Base-by-base conservation (phyloP, 2,113 vertebrate genomes). In the Catagonus wagneri region DNA sequence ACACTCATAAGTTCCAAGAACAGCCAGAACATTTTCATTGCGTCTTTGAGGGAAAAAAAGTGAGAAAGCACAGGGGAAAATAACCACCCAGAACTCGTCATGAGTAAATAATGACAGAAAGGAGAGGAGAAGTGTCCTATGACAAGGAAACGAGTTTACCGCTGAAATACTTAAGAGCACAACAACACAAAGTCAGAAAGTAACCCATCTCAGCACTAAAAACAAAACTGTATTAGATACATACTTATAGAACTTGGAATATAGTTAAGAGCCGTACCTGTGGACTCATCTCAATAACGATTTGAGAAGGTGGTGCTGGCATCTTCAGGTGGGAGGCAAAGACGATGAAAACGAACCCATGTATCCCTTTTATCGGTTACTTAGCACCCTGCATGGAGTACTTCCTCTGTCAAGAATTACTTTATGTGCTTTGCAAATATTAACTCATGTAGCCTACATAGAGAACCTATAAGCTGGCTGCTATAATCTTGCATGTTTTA, bases 351-450 rank as follows among this genome's bases (percentile, higher is more conserved):
- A 81, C 27, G 5, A 39, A 66, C 14, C 1, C 23, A 7, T 7
- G 13, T 2, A 15, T n/a, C 25, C 10, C 50, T 7, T 36, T 74
- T 58, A 32, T 34, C 16, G 39, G 6, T 61, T 58, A 56, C 13
- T 79, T 19, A 80, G 17, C 17, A 88, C 63, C 17, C 0, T 1
- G 1, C 56, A 52, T 4, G 6, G 2, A 1, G 11, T 1, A 10
- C 9, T 79, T 44, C 44, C 15, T 7, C 4, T 50, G 44, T 63
- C 25, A 50, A 84, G 25, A 36, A 50, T 3, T 44, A 50, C 1
- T 69, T 5, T 13, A 84, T 27, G 15, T 14, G 2, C 7, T 88
- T 54, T 44, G 72, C 15, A 71, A 74, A 39, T 19, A 11, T 17
- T 6, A 85, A 27, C 39, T 88, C 76, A 63, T 56, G 65, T 58